phyloP scores from a whole-genome alignment of 37 sponge, comb jelly and placozoan species.

The Tethya wilhelma region DNA sequence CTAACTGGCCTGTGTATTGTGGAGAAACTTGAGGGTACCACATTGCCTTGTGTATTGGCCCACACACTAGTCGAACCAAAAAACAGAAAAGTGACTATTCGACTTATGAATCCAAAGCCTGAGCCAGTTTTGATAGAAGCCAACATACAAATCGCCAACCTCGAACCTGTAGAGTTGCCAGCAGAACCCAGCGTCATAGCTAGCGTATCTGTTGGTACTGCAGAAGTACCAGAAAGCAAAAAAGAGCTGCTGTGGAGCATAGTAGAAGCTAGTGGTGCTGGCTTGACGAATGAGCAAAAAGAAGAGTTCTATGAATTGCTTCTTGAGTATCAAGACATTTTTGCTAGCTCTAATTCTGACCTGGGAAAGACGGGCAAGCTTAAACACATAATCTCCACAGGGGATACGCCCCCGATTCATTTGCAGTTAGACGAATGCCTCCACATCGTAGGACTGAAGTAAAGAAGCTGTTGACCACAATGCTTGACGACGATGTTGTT shows the following conservation, averaged over 20 bases:
- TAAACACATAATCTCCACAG: neutral
- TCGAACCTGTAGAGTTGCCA: no score
- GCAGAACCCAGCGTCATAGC: no score
- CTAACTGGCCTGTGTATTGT: no score
- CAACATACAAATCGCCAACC: no score
- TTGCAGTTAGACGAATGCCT: constrained; percentile 2
- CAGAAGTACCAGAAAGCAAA: no score
- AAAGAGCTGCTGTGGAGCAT: constrained; percentile 5
- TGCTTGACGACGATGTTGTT: constrained; percentile 11
- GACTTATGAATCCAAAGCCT: no score
- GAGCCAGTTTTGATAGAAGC: no score
- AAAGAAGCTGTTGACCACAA: neutral
- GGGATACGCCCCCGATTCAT: neutral
- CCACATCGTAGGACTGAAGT: neutral
- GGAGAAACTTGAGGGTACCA: no score
- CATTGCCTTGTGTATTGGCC: no score
- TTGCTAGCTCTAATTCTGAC: neutral
- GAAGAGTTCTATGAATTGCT: neutral
- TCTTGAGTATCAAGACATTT: neutral
- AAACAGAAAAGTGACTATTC: no score
- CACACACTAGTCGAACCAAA: no score
- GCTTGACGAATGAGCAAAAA: neutral
- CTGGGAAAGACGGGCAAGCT: neutral
- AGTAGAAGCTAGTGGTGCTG: neutral
- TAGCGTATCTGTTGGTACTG: no score